These are phyloP conservation scores for Eristalis tenax DNA, from an alignment of 2,888 invertebrate genomes.

Conservation along the genomic window DNA sequence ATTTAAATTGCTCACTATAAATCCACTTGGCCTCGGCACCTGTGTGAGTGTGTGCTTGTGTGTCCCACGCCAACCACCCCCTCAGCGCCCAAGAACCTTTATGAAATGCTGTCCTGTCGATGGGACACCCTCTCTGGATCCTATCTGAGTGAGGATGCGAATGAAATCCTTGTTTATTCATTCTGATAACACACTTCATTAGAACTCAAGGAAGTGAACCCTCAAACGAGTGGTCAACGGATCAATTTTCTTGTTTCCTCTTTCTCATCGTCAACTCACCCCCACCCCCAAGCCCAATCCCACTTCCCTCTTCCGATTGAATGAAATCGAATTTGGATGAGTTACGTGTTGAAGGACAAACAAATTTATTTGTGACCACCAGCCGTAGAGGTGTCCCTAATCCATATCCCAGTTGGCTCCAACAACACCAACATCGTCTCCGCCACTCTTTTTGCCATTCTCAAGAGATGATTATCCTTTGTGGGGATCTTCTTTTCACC, in stretches of 20 bases:
- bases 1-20: constrained; percentile 66
- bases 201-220: constrained; percentile 65
- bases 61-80: neutral
- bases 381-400: constrained; percentile 44
- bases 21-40: constrained; percentile 50
- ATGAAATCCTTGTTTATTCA: constrained; percentile 43
- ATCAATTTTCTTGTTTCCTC: constrained; percentile 55
- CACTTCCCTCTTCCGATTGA: constrained; percentile 38
- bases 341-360: constrained; percentile 64
- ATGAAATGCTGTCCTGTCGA: neutral
- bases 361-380: constrained; percentile 57
- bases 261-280: neutral
- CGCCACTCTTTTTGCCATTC: neutral
- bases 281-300: neutral
- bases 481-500: constrained; percentile 17
- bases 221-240: constrained; percentile 71
- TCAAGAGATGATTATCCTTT: constrained; percentile 41
- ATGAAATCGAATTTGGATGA: constrained; percentile 68
- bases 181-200: constrained; percentile 70
- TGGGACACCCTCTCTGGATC: neutral
- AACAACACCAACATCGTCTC: neutral
- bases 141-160: neutral
- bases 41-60: constrained; percentile 12
- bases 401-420: constrained; percentile 28
- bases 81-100: neutral